Conservation (phyloP, 92 coral and sea anemone genomes). For the Anthopleura xanthogrammica region DNA sequence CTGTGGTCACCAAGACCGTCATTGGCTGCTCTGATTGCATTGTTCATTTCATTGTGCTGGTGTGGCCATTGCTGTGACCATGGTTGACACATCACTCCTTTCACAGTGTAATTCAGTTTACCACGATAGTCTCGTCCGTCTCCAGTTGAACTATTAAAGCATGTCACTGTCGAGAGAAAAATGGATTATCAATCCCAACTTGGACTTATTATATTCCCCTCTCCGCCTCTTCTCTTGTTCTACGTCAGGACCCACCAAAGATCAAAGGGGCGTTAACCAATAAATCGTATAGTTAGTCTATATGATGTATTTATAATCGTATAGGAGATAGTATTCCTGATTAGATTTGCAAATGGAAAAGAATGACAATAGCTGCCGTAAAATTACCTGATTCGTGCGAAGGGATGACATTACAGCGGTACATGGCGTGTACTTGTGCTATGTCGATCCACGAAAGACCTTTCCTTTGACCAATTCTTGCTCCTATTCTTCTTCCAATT, state of each 20-base stretch:
- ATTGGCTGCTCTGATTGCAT: conserved; percentile 33
- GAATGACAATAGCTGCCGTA: too few relatives aligned
- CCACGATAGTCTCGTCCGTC: conserved; percentile 85
- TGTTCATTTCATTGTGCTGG: conserved; percentile 49
- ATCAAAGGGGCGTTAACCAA: too few relatives aligned
- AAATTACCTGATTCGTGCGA: conserved; percentile 65
- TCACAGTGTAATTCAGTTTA: conserved; percentile 74
- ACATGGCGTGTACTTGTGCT: conserved; percentile 96
- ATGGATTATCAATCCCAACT: not conserved
- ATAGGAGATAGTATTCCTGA: too few relatives aligned
- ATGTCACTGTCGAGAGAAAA: conserved; percentile 38
- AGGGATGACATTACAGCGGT: conserved; percentile 83
- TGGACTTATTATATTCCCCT: too few relatives aligned
- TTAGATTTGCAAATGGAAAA: too few relatives aligned
- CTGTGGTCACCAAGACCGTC: conserved; percentile 83
- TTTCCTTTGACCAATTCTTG: conserved; percentile 87
- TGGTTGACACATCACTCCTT: conserved; percentile 87
- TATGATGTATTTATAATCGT: too few relatives aligned
- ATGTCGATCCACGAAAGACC: conserved; percentile 89
- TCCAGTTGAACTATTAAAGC: conserved; percentile 61
- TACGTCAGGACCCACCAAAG: too few relatives aligned
- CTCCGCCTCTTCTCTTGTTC: too few relatives aligned
- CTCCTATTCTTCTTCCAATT: conserved; percentile 66
- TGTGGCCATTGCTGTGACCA: conserved; percentile 96
- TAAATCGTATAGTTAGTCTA: too few relatives aligned